Base-by-base conservation (phyloP, 2,888 invertebrate genomes). In the Drosophila robusta region DNA sequence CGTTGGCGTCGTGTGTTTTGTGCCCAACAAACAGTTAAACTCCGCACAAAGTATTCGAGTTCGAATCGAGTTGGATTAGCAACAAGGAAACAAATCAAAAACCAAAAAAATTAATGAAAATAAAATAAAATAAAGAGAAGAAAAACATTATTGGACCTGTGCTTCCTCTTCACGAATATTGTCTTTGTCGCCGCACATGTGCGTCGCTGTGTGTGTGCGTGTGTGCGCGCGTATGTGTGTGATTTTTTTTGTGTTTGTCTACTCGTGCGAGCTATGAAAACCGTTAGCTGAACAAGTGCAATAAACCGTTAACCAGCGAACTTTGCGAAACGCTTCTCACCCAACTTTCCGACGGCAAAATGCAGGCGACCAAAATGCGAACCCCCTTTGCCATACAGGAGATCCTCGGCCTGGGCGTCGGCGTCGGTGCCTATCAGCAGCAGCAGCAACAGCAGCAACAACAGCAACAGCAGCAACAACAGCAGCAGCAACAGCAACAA, bases 341-440 rank as follows among this genome's bases (percentile, higher is more conserved):
- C 12, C 3, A 22, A n/a, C 39, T 36, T 29, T 11, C 50, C 80
- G 80, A 49, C 80, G 80, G 83, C 70, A 78, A 72, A 83, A 92
- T 92, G 92, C 92, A 92, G 78, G 92, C 92, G 34, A 92, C 92
- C 54, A 92, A 92, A 91, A 91, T 92, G 92, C 90, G 92, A 7
- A 92, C 92, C 5, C 92, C 92, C 8, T 92, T 92, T 61, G 92
- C 92, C 69, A 92, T 92, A 55, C 92, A 92, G 70, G 92, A 92
- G 76, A 92, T 92, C 42, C 90, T 92, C 49, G 92, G 92, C 49
- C 77, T 92, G 57, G 92, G 92, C 47, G 91, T 91, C 39, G 91
- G 91, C 7, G 87, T 82, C 0, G 88, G 89, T 4, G 90, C 87
- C 75, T 90, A 89, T 47, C 90, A 90, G 34, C 89, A 90, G 12